Evolutionary conservation across 2,888 invertebrate genomes (phyloP).

Genomic region (Caenorhabditis panamensis): DNA sequence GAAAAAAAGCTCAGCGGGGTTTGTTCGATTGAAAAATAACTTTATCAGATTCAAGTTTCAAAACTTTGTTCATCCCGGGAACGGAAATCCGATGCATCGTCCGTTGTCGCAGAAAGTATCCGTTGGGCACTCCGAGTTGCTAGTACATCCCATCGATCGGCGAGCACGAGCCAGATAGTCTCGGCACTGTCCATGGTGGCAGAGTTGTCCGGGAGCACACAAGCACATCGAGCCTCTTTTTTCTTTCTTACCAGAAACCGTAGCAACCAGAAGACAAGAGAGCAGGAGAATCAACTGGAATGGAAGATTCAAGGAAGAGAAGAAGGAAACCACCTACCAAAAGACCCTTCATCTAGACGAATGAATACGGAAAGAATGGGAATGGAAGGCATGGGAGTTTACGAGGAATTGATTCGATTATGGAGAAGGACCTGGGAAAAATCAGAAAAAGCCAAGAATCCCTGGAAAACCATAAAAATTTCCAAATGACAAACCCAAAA

Average conservation of each 20-base stretch:
- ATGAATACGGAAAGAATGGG: not conserved
- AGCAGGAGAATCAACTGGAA: constrained; percentile 3
- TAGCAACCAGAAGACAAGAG: not conserved
- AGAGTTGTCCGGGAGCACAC: not conserved
- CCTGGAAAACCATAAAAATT: not conserved
- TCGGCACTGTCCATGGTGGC: not conserved
- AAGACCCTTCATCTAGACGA: not conserved
- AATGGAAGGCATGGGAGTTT: not conserved
- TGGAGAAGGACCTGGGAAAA: constrained; percentile 3
- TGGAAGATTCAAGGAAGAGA: not conserved
- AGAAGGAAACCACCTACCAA: constrained; percentile 10
- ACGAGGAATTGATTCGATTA: constrained; percentile 4
- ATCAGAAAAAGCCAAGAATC: constrained; percentile 12
- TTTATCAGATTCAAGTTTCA: not conserved
- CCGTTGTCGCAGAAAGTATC: constrained; percentile 15
- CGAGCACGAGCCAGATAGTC: not conserved
- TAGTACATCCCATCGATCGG: not conserved
- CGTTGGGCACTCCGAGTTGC: not conserved
- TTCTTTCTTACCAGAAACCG: not conserved
- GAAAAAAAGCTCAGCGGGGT: not conserved
- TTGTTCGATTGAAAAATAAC: not conserved
- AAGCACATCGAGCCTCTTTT: constrained; percentile 4
- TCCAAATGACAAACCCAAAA: not conserved
- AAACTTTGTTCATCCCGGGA: not conserved
- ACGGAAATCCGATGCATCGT: constrained; percentile 9